Conservation (phyloP, 2,888 invertebrate genomes). For the Amblyjoppa fuscipennis region DNA sequence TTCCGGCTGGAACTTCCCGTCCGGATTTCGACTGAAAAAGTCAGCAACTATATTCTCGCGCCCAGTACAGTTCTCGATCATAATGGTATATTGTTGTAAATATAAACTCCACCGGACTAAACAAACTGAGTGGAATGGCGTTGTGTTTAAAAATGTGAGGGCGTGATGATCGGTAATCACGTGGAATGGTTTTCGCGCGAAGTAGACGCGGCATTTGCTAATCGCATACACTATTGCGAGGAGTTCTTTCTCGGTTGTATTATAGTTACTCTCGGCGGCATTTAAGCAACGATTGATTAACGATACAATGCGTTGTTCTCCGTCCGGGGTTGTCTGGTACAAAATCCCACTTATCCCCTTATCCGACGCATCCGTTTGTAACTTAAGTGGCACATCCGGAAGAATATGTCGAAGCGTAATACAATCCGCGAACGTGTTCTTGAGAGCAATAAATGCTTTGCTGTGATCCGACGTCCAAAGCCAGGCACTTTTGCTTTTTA, state of each 20-base stretch:
- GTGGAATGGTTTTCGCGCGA: conserved; percentile 68
- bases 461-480: conserved; percentile 53
- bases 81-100: conserved; percentile 72
- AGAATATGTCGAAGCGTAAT: conserved; percentile 52
- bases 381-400: conserved; percentile 24
- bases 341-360: conserved; percentile 69
- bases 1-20: conserved; percentile 29
- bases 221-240: conserved; percentile 54
- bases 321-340: conserved; percentile 47
- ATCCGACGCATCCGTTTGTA: not conserved
- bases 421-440: conserved; percentile 56
- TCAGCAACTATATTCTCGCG: conserved; percentile 73
- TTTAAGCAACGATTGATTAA: conserved; percentile 41
- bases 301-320: conserved; percentile 13
- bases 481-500: conserved; percentile 54
- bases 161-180: conserved; percentile 75
- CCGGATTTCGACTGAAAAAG: conserved; percentile 71
- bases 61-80: conserved; percentile 69
- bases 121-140: conserved; percentile 69
- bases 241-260: conserved; percentile 55
- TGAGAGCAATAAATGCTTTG: conserved; percentile 58
- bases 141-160: conserved; percentile 72
- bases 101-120: conserved; percentile 73
- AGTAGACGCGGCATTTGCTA: conserved; percentile 66
- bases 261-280: conserved; percentile 61